phyloP scores from a whole-genome alignment of 1,140 invertebrate genomes.

The Dolichoris vasculosae region DNA sequence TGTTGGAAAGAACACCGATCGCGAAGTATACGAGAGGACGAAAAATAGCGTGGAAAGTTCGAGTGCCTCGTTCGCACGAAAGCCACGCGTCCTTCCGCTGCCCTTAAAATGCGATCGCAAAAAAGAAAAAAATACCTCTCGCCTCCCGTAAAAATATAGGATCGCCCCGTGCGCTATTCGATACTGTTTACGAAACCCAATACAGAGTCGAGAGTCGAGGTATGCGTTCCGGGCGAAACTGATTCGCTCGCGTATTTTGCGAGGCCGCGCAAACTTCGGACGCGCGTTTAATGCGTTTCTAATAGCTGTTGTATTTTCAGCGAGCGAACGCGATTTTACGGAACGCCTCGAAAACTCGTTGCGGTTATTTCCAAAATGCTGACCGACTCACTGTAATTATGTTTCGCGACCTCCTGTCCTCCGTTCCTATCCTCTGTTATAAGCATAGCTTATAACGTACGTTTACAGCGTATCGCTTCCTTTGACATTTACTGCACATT shows the following conservation, averaged over 20 bases:
- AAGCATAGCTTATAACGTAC: too few species aligned
- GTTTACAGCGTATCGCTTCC: too few species aligned
- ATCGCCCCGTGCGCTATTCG: slow-evolving; percentile 9
- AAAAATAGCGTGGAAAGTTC: too few species aligned
- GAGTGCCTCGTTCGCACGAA: background rate
- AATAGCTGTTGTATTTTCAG: background rate
- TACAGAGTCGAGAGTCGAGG: slow-evolving; percentile 40
- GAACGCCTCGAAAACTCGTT: background rate
- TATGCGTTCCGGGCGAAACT: background rate
- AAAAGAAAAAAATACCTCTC: background rate
- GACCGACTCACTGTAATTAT: background rate
- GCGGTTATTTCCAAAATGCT: background rate
- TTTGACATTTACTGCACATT: too few species aligned
- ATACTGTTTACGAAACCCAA: slow-evolving; percentile 49
- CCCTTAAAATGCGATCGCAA: background rate
- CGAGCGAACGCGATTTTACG: background rate
- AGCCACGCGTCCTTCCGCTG: background rate
- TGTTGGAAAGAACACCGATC: too few species aligned
- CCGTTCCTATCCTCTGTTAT: too few species aligned
- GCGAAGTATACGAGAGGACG: too few species aligned
- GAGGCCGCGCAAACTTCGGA: background rate
- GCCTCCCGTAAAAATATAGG: slow-evolving; percentile 1
- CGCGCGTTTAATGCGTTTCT: background rate
- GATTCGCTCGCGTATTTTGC: slow-evolving; percentile 3
- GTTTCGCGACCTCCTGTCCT: background rate